A percentile compares a stretch with the other conserved stretches of the same genome.
These are phyloP conservation scores for Ploceus nigricollis DNA, from an alignment of 2,113 vertebrate species.

Conservation along the genomic window DNA sequence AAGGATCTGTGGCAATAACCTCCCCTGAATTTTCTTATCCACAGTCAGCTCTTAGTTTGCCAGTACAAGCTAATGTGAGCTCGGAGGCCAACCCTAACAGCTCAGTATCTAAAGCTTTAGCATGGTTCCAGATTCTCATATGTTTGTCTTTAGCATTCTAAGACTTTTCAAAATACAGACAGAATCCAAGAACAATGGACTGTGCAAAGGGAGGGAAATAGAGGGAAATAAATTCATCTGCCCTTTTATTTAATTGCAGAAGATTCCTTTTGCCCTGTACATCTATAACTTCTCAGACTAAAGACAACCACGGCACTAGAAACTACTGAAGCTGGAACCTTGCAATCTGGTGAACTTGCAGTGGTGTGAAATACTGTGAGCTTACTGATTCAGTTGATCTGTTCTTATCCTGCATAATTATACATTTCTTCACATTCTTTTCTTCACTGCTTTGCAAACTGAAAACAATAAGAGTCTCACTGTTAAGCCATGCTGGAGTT, in stretches of 20 bases:
- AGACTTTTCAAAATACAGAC: slow-evolving; percentile 61
- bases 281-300: not conserved
- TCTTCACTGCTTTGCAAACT: not conserved
- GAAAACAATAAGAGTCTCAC: not conserved
- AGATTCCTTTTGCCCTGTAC: not conserved
- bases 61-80: slow-evolving; percentile 65
- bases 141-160: slow-evolving; percentile 68
- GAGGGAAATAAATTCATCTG: slow-evolving; percentile 38
- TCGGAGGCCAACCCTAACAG: slow-evolving; percentile 50
- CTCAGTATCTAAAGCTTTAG: slow-evolving; percentile 53
- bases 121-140: slow-evolving; percentile 55
- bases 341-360: not conserved
- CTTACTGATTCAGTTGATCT: not conserved
- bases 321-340: not conserved
- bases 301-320: not conserved
- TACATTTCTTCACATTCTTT: not conserved
- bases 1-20: slow-evolving; percentile 55
- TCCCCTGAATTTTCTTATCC: slow-evolving; percentile 63
- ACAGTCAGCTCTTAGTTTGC: slow-evolving; percentile 53
- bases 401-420: not conserved
- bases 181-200: slow-evolving; percentile 58
- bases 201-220: slow-evolving; percentile 26
- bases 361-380: not conserved
- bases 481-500: not conserved
- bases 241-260: slow-evolving; percentile 13